Percentiles rank a stretch among this genome's conserved stretches.
Conservation (phyloP, 2,888 invertebrate genomes). For the Dynastes maya region DNA sequence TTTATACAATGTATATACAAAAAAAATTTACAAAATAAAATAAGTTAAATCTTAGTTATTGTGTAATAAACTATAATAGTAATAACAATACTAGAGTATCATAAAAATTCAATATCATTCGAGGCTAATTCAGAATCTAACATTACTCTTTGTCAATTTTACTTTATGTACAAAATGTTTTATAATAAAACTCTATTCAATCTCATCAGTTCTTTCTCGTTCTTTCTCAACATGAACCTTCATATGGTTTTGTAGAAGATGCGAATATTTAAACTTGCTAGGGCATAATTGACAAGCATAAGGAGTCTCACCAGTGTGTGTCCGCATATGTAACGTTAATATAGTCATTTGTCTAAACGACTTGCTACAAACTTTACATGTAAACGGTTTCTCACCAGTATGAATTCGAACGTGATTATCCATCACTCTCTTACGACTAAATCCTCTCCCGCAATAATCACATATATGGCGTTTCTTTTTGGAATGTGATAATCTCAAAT, state of each 20-base stretch:
- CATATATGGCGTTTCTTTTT: slow-evolving; percentile 4
- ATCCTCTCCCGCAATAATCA: slow-evolving; percentile 21
- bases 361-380: slow-evolving; percentile 23
- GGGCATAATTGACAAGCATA: slow-evolving; percentile 30
- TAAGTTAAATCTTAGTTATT: no score
- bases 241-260: slow-evolving; percentile 33
- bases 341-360: slow-evolving; percentile 13
- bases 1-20: no score
- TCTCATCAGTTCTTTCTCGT: background rate
- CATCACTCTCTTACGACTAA: slow-evolving; percentile 1
- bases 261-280: slow-evolving; percentile 32
- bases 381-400: slow-evolving; percentile 30
- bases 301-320: slow-evolving; percentile 25
- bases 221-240: slow-evolving; percentile 3
- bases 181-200: no score
- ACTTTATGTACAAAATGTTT: no score
- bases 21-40: no score
- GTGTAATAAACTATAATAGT: no score
- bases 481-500: background rate
- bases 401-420: slow-evolving; percentile 15
- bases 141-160: no score
- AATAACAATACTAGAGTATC: no score
- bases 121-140: no score
- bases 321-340: slow-evolving; percentile 25
- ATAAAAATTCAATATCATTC: no score